Percentiles rank a stretch among this genome's conserved stretches.
Conservation (phyloP, 2,888 invertebrate species). For the Trilocha varians region DNA sequence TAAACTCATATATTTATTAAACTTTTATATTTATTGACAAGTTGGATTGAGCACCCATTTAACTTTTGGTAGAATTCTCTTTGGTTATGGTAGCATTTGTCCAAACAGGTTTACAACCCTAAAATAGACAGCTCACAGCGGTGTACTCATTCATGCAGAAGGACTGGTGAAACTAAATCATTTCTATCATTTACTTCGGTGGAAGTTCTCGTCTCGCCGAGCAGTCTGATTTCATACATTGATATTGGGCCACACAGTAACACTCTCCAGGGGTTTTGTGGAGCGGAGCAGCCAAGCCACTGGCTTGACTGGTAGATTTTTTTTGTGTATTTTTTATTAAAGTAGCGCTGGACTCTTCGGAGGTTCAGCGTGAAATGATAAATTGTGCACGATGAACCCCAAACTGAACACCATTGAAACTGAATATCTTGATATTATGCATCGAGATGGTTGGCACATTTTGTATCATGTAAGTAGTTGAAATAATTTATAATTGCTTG, state of each 20-base stretch:
- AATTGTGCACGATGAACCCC: constrained; percentile 27
- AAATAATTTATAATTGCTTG: constrained; percentile 26
- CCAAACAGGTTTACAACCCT: constrained; percentile 20
- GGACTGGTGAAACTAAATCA: background rate
- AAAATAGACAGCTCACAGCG: constrained; percentile 26
- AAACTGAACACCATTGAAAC: constrained; percentile 69
- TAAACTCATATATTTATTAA: too few relatives aligned
- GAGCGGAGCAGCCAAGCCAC: too few relatives aligned
- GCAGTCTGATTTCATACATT: background rate
- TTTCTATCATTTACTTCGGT: constrained; percentile 1
- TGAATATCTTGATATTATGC: constrained; percentile 81
- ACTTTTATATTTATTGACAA: too few relatives aligned
- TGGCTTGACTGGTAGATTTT: too few relatives aligned
- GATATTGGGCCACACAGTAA: background rate
- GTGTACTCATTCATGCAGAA: constrained; percentile 17
- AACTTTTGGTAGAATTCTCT: too few relatives aligned
- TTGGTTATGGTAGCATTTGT: constrained; percentile 1
- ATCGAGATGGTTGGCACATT: constrained; percentile 79
- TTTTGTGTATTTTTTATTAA: background rate
- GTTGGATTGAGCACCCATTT: too few relatives aligned
- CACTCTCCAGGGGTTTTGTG: too few relatives aligned
- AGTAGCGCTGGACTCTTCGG: constrained; percentile 4
- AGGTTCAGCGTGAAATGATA: constrained; percentile 26
- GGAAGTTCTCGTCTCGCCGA: background rate
- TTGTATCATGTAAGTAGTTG: constrained; percentile 78